phyloP scores from a whole-genome alignment of 2,888 invertebrate genomes.

The Seladonia tumulorum region DNA sequence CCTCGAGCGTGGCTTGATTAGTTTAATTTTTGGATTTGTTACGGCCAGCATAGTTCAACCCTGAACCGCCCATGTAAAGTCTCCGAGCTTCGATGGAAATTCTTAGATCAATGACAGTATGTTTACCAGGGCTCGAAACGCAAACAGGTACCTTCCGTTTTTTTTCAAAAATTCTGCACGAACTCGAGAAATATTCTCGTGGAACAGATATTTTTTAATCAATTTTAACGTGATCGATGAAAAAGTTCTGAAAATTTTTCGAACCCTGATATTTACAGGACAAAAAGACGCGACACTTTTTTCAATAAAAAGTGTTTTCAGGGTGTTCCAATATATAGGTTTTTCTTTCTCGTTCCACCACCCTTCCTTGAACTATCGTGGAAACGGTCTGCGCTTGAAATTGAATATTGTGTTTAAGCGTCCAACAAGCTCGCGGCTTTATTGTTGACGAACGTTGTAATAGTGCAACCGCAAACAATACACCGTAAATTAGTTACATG shows the following conservation, averaged over 20 bases:
- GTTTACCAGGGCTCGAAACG: too few relatives aligned
- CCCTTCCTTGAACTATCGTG: neutral
- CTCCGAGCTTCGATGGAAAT: neutral
- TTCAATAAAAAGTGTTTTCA: too few relatives aligned
- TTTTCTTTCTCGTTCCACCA: too few relatives aligned
- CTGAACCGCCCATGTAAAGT: neutral
- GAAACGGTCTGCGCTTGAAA: neutral
- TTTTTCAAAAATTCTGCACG: too few relatives aligned
- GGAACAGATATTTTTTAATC: too few relatives aligned
- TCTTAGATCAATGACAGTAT: neutral
- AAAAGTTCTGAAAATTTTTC: too few relatives aligned
- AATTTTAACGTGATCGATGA: too few relatives aligned
- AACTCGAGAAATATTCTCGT: too few relatives aligned
- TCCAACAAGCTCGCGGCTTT: neutral
- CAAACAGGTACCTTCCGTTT: too few relatives aligned
- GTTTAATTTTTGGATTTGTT: constrained; percentile 77
- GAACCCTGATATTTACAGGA: too few relatives aligned
- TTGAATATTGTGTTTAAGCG: neutral
- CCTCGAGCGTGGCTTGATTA: constrained; percentile 75
- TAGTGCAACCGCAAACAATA: neutral
- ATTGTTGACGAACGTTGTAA: constrained; percentile 8
- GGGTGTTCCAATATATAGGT: too few relatives aligned
- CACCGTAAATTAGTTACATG: neutral
- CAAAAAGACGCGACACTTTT: too few relatives aligned
- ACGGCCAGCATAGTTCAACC: neutral